Percentiles rank a stretch among this genome's conserved stretches.
phyloP scores from a whole-genome alignment of 2,113 vertebrate species.

The Coptodon bakossiorum region DNA sequence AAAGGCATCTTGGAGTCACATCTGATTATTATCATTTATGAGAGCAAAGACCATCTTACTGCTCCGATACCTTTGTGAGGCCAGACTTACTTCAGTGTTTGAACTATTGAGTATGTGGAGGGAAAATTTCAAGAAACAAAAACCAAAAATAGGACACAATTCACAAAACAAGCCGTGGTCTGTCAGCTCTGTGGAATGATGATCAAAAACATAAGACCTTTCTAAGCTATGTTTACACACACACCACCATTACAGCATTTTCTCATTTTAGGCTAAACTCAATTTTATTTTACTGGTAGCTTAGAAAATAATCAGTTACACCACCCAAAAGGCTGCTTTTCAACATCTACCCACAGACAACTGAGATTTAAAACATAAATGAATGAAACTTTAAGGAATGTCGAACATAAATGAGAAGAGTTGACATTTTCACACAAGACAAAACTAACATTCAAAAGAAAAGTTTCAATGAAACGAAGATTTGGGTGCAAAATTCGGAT shows the following conservation, averaged over 20 bases:
- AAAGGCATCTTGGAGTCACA: neutral
- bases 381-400: slow-evolving; percentile 35
- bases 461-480: neutral
- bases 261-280: neutral
- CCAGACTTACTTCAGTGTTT: neutral
- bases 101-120: neutral
- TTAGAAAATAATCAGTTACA: neutral
- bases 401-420: neutral
- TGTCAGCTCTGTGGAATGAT: slow-evolving; percentile 11
- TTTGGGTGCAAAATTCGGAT: neutral
- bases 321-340: neutral
- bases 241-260: neutral
- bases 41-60: neutral
- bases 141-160: neutral
- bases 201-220: neutral
- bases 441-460: neutral
- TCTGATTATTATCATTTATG: neutral
- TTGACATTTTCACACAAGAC: neutral
- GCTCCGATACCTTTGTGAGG: neutral
- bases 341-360: neutral
- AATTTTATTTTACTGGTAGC: neutral
- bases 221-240: neutral
- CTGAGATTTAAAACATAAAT: neutral
- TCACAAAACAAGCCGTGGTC: slow-evolving; percentile 4
- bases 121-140: neutral